Percentiles rank a stretch among this genome's conserved stretches.
phyloP scores from a whole-genome alignment of 2,888 invertebrate species.

The Hirudinaria manillensis region DNA sequence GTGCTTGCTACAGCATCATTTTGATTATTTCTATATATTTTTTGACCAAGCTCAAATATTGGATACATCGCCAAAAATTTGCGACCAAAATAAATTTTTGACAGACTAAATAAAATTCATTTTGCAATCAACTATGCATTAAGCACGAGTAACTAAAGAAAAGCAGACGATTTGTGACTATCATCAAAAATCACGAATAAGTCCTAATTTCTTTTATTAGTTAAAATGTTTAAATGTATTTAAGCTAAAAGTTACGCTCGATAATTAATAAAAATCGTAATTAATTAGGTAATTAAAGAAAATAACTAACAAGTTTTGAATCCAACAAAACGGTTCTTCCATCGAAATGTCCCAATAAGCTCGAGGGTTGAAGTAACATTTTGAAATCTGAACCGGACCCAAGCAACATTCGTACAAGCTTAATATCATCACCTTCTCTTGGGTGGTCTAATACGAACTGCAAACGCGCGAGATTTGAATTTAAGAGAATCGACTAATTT shows the following conservation, averaged over 20 bases:
- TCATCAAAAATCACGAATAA: neutral
- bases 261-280: neutral
- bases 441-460: too few relatives aligned
- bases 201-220: neutral
- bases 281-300: neutral
- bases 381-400: neutral
- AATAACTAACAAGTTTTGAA: neutral
- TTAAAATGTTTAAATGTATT: neutral
- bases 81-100: neutral
- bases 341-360: neutral
- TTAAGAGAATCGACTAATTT: too few relatives aligned
- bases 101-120: constrained; percentile 3
- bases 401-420: neutral
- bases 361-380: constrained; percentile 11
- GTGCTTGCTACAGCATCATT: neutral
- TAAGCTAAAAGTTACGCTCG: neutral
- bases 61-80: constrained; percentile 23
- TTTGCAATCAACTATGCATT: neutral
- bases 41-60: constrained; percentile 22
- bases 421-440: too few relatives aligned
- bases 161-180: neutral
- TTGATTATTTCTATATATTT: constrained; percentile 2
- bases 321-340: constrained; percentile 2
- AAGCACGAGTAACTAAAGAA: neutral
- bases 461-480: too few relatives aligned